Evolutionary conservation across 2,888 invertebrate genomes (phyloP).

Genomic region (Lydus trimaculatus): DNA sequence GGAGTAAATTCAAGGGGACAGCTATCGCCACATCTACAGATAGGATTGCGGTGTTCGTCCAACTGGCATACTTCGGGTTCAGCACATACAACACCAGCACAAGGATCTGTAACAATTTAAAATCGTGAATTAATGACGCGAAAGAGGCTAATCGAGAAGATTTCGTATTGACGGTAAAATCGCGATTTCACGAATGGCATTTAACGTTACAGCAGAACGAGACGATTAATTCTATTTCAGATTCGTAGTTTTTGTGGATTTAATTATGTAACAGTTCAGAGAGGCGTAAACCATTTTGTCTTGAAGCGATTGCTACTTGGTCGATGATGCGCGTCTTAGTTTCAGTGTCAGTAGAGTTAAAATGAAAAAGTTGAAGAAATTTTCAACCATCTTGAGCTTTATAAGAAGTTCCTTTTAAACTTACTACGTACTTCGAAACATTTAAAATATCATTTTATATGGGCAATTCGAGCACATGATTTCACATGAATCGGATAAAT

Average conservation of each 20-base stretch:
- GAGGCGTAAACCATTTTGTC: slow-evolving; percentile 39
- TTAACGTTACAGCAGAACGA: neutral
- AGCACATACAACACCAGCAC: slow-evolving; percentile 78
- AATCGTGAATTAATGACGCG: slow-evolving; percentile 27
- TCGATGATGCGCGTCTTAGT: slow-evolving; percentile 39
- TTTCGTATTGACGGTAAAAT: slow-evolving; percentile 11
- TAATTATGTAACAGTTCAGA: slow-evolving; percentile 43
- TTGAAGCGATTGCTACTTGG: slow-evolving; percentile 38
- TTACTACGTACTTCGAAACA: slow-evolving; percentile 36
- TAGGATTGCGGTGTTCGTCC: slow-evolving; percentile 77
- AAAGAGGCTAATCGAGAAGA: slow-evolving; percentile 23
- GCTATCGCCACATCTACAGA: slow-evolving; percentile 80
- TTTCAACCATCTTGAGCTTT: slow-evolving; percentile 38
- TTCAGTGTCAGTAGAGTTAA: slow-evolving; percentile 37
- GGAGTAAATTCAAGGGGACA: slow-evolving; percentile 78
- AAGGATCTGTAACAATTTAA: slow-evolving; percentile 75
- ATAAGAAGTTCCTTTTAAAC: slow-evolving; percentile 38
- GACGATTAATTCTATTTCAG: slow-evolving; percentile 25
- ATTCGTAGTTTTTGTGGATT: slow-evolving; percentile 35
- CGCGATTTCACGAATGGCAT: slow-evolving; percentile 3
- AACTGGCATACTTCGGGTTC: slow-evolving; percentile 85
- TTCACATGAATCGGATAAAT: slow-evolving; percentile 17
- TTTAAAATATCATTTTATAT: slow-evolving; percentile 34
- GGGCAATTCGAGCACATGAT: slow-evolving; percentile 18
- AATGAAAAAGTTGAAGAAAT: slow-evolving; percentile 47